Evolutionary conservation across 2,797 vertebrate species (phyloP), one percentile per base, ranked within the genome.

Genomic region (Phalanger gymnotis): DNA sequence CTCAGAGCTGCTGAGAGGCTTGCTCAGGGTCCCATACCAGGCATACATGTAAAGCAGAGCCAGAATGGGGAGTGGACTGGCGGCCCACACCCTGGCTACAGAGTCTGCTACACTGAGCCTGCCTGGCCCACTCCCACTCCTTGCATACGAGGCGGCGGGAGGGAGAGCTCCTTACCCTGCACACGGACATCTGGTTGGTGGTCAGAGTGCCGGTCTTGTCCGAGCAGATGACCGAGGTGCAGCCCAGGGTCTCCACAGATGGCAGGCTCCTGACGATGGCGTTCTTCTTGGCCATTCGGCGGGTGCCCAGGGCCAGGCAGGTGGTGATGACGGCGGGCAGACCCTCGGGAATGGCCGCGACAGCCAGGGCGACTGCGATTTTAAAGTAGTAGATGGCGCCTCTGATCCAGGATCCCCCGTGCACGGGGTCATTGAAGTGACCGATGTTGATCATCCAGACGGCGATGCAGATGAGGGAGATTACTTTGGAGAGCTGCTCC

Each of bases 391-490:
- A 99, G 96, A 99, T 99, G 4, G 99, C 99, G 1, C 99, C 99
- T 1, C 99, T 99, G 98, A 99, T 99, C 99, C 99, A 99, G 95
- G 99, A 99, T 96, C 99, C 99, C 0, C 99, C 99, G 0, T 99
- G 99, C 28, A 99, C 99, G 0, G 99, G 99, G 98, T 99, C 99
- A 1, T 99, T 99, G 98, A 99, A 99, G 98, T 99, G 99, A 28
- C 99, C 99, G 0, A 99, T 99, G 98, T 99, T 99, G 98, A 99
- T 99, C 97, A 99, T 99, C 99, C 99, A 99, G 95, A 99, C 99
- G 0, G 99, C 99, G 1, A 99, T 99, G 98, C 99, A 99, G 97
- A 99, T 99, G 5, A 99, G 98, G 0, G 99, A 99, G 98, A 99
- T 99, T 93, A 99, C 99, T 98, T 99, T 99, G 91, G 99, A 99